Percentiles rank a stretch among this genome's conserved stretches.
phyloP scores from a whole-genome alignment of 2,888 invertebrate species.

The Nasonovia ribisnigri region DNA sequence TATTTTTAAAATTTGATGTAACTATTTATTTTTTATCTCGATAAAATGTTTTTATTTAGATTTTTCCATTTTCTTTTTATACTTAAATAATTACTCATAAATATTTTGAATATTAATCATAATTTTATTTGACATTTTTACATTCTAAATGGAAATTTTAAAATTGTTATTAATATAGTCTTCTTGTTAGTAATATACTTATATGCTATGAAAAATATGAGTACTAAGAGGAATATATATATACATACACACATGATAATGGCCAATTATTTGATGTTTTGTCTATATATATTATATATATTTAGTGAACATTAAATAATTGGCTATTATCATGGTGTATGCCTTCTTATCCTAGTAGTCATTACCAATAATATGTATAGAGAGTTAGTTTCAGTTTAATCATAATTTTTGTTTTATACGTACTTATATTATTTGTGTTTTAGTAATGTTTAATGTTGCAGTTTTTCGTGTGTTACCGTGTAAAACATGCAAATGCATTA shows the following conservation, averaged over 20 bases:
- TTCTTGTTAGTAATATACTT: not conserved
- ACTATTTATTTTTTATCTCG: not conserved
- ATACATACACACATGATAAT: too few relatives aligned
- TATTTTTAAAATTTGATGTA: not conserved
- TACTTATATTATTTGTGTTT: too few relatives aligned
- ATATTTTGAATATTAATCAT: slow-evolving; percentile 27
- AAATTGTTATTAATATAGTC: not conserved
- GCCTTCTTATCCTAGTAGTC: not conserved
- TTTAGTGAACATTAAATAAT: not conserved
- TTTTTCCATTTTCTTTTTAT: not conserved
- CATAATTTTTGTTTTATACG: not conserved
- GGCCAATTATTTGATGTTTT: too few relatives aligned
- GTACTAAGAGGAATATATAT: not conserved
- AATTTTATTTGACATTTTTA: not conserved
- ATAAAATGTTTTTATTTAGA: not conserved
- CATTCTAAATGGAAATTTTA: not conserved
- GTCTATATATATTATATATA: too few relatives aligned
- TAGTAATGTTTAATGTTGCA: too few relatives aligned
- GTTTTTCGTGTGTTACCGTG: not conserved
- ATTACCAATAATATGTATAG: not conserved
- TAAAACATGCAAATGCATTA: not conserved
- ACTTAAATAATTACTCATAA: slow-evolving; percentile 9
- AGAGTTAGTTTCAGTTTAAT: not conserved
- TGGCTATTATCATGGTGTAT: not conserved
- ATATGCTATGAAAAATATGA: not conserved